These are phyloP conservation scores for Dasyornis broadbenti DNA, from an alignment of 2,113 vertebrate genomes.

Conservation along the genomic window DNA sequence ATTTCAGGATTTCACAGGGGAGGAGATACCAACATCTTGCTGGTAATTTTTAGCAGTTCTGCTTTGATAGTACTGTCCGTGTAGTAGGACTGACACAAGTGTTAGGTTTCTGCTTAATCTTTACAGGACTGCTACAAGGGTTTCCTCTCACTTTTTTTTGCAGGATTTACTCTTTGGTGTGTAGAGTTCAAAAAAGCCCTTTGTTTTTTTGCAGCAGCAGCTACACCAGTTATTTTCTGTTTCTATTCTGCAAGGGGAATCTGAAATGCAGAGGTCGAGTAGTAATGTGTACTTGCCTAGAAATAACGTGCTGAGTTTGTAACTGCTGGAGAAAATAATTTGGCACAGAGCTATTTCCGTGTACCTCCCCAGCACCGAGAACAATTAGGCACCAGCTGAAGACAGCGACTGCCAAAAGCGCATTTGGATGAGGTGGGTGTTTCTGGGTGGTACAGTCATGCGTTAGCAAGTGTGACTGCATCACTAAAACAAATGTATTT, in stretches of 20 bases:
- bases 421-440: constrained; percentile 50
- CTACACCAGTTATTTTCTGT: background rate
- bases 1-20: background rate
- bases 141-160: background rate
- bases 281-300: background rate
- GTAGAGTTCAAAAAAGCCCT: background rate
- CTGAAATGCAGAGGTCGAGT: background rate
- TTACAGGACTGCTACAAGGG: background rate
- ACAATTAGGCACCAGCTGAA: constrained; percentile 40
- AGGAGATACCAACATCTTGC: background rate
- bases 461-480: constrained; percentile 10
- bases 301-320: constrained; percentile 8
- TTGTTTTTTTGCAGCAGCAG: background rate
- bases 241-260: background rate
- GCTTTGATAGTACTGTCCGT: background rate
- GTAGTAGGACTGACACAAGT: background rate
- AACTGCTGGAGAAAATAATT: constrained; percentile 14
- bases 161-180: background rate
- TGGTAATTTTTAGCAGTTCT: background rate
- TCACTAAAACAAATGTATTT: background rate
- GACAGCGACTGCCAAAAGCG: constrained; percentile 17
- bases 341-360: background rate
- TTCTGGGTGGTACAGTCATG: constrained; percentile 46
- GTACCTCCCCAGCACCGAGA: background rate
- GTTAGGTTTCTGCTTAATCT: background rate